Conservation (phyloP, 2,888 invertebrate genomes). For the Euproctis similis region DNA sequence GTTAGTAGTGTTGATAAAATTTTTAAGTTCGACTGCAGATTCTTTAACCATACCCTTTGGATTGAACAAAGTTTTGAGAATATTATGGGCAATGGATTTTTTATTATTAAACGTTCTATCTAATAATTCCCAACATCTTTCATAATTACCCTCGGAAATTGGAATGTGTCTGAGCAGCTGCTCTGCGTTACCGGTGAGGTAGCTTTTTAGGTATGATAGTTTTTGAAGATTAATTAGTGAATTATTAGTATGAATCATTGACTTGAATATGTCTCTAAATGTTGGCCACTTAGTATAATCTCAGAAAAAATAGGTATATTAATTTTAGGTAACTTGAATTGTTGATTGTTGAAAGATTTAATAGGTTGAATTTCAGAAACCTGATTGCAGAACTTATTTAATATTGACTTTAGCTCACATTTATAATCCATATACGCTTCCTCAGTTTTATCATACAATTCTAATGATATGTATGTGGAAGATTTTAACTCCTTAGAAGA, state of each 20-base stretch:
- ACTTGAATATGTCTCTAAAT: slow-evolving; percentile 15
- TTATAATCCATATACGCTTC: slow-evolving; percentile 1
- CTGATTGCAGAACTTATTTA: background rate
- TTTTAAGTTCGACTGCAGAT: background rate
- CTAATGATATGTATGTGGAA: background rate
- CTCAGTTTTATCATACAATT: background rate
- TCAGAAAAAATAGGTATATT: slow-evolving; percentile 10
- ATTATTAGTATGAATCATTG: slow-evolving; percentile 16
- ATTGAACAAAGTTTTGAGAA: background rate
- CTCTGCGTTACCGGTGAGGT: slow-evolving; percentile 19
- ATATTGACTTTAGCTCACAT: background rate
- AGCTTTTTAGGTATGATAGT: slow-evolving; percentile 17
- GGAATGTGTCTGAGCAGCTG: slow-evolving; percentile 12
- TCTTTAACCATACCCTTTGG: background rate
- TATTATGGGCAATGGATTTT: slow-evolving; percentile 2
- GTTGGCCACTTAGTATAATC: slow-evolving; percentile 17
- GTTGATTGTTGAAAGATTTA: background rate
- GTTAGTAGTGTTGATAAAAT: no score
- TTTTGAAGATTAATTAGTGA: slow-evolving; percentile 17
- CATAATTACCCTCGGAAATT: slow-evolving; percentile 12
- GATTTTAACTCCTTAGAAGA: background rate
- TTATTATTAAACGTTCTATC: slow-evolving; percentile 17
- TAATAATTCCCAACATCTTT: slow-evolving; percentile 15
- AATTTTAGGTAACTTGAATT: slow-evolving; percentile 3
- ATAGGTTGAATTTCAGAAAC: background rate